phyloP scores from a whole-genome alignment of 2,797 vertebrate species.

The Crocodylus rhombifer region DNA sequence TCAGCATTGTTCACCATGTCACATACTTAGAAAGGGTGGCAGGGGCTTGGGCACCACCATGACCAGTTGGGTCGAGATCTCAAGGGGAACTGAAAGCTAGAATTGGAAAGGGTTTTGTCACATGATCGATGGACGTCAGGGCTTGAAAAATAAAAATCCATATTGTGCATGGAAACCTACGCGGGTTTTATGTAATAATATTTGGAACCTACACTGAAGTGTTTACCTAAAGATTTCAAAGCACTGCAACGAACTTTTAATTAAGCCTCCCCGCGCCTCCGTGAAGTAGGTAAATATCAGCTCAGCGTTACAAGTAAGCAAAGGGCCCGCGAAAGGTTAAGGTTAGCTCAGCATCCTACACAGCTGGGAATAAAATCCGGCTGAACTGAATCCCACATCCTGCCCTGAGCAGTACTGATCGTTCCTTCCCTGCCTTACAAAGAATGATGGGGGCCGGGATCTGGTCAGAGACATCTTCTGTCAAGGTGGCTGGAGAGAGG shows the following conservation, averaged over 20 bases:
- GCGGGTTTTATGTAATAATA: not conserved
- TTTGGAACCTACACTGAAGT: not conserved
- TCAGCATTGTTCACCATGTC: conserved; percentile 27
- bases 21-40: not conserved
- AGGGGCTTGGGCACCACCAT: conserved; percentile 12
- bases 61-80: conserved; percentile 29
- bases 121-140: not conserved
- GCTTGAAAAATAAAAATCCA: conserved; percentile 7
- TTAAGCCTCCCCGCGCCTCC: not conserved
- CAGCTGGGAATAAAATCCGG: not conserved
- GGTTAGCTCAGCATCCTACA: not conserved
- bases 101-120: not conserved
- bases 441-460: not conserved
- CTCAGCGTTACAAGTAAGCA: not conserved
- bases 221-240: not conserved
- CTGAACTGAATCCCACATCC: not conserved
- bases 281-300: not conserved
- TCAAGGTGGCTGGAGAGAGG: not conserved
- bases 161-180: not conserved
- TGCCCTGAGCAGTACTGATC: not conserved
- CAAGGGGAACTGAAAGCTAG: not conserved
- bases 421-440: not conserved
- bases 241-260: not conserved
- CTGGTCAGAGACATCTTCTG: not conserved
- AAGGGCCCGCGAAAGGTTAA: not conserved